Evolutionary conservation across 2,113 vertebrate genomes (phyloP).

Genomic region (Percopsis transmontana): DNA sequence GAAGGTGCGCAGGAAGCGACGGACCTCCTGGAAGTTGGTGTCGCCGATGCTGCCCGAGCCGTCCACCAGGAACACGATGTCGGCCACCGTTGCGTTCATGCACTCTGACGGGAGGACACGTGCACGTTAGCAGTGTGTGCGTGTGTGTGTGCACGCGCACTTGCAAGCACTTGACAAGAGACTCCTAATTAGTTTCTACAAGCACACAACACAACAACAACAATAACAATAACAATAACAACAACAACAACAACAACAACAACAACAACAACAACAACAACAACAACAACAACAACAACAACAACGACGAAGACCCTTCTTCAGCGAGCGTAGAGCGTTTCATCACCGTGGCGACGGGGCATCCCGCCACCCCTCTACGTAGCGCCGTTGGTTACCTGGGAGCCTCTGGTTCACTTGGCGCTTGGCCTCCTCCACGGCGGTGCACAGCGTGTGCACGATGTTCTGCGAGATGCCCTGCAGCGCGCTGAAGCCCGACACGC

Average conservation of each 20-base stretch:
- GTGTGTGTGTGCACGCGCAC: neutral
- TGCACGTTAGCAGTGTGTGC: neutral
- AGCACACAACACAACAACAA: too few species aligned
- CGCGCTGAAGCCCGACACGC: slow-evolving; percentile 62
- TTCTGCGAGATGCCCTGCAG: slow-evolving; percentile 31
- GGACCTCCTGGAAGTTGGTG: slow-evolving; percentile 74
- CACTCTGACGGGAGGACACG: slow-evolving; percentile 69
- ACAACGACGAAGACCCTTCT: too few species aligned
- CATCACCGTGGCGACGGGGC: too few species aligned
- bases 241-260: too few species aligned
- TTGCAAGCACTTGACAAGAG: neutral
- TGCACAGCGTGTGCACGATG: neutral
- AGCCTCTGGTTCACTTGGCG: neutral
- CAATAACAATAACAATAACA: too few species aligned
- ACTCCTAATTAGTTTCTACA: too few species aligned
- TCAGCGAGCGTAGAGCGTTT: too few species aligned
- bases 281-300: too few species aligned
- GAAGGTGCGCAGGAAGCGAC: slow-evolving; percentile 72
- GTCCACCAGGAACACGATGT: slow-evolving; percentile 85
- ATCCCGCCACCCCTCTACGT: too few species aligned
- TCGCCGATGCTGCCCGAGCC: slow-evolving; percentile 77
- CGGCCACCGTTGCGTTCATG: slow-evolving; percentile 71
- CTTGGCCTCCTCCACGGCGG: neutral
- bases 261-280: too few species aligned
- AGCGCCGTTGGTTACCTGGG: neutral